Base-by-base conservation (phyloP, 1,140 invertebrate genomes). In the Delia radicum region DNA sequence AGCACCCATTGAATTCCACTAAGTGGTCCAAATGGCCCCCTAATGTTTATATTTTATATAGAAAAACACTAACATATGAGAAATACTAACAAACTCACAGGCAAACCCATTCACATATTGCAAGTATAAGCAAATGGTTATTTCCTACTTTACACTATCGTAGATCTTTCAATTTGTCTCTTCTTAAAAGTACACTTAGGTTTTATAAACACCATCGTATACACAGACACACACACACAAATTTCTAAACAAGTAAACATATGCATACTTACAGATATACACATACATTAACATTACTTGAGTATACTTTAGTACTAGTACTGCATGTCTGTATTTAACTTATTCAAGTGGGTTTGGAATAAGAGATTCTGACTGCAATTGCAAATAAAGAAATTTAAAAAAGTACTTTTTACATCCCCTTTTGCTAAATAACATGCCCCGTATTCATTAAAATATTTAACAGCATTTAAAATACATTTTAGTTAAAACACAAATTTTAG, bases 101-200 rank as follows among this genome's bases (percentile, higher is more conserved):
- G 18, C 2, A 42, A 13, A 42, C 37, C 12, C 46, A 55, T 48
- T 5, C 7, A 48, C 21, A 55, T 6, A 55, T 55, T 10, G 3
- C 12, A 42, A 15, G 31, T 33, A 10, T 33, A 33, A 33, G 46
- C 21, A 18, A 55, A 21, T 55, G 46, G 46, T 55, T 18, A 55
- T 18, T 55, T 42, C 21, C 18, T 55, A 55, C 46, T 55, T 55
- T 55, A 55, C 46, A 55, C 46, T 55, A 55, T 55, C 48, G 48
- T 55, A 55, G 48, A 55, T 55, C 48, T 55, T 55, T 55, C 48
- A 55, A 55, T 55, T 55, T 55, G 48, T 55, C 48, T 55, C 48
- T 21, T 55, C 48, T 55, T 55, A 21, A 55, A 55, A 55, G 21
- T 55, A 21, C n/a, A 21, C 21, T 55, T 55, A 21, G 48, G 48